Base-by-base conservation (phyloP, 2,113 vertebrate genomes). In the Callithrix jacchus region DNA sequence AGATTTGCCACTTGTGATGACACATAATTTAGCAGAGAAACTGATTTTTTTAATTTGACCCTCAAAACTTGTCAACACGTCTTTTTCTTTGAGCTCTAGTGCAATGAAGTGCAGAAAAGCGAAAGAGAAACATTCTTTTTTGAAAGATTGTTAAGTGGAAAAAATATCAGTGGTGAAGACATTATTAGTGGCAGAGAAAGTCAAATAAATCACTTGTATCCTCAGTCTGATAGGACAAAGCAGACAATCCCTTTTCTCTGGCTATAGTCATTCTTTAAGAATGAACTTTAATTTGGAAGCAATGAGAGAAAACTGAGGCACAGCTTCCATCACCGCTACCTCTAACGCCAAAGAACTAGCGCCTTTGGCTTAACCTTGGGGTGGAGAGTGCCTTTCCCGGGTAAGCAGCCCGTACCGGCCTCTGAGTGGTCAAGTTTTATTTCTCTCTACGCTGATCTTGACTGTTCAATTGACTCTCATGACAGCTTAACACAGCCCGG, bases 61-160 rank as follows among this genome's bases (percentile, higher is more conserved):
- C 71, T 77, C 90, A 91, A 83, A 87, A 76, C 83, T 74, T 81
- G 73, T 93, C 84, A 89, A 94, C 76, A 76, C 66, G 17, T 90
- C 54, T 10, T 86, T 81, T 88, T 52, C 30, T 17, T 81, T 0
- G 1, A 77, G 23, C 10, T 37, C 27, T 20, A 81, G 56, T 2
- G 17, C 84, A 97, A 94, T 10, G 27, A 86, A 79, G 8, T 4
- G 30, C 35, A 56, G 45, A 77, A 91, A 92, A 85, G 6, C 35
- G 32, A 85, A 95, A 94, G 61, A 83, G 54, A 81, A 94, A 93
- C 35, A 61, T 58, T 30, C 0, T 1, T 74, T 91, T 96, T 32
- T 61, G 91, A 93, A 84, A 97, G 89, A 70, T 9, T 54, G 8
- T 93, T 92, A 9, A 90, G 32, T 84, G 23, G 66, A 84, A 93